A percentile compares a stretch with the other conserved stretches of the same genome.
Conservation (phyloP, 2,113 vertebrate species). For the Heloderma charlesbogerti region DNA sequence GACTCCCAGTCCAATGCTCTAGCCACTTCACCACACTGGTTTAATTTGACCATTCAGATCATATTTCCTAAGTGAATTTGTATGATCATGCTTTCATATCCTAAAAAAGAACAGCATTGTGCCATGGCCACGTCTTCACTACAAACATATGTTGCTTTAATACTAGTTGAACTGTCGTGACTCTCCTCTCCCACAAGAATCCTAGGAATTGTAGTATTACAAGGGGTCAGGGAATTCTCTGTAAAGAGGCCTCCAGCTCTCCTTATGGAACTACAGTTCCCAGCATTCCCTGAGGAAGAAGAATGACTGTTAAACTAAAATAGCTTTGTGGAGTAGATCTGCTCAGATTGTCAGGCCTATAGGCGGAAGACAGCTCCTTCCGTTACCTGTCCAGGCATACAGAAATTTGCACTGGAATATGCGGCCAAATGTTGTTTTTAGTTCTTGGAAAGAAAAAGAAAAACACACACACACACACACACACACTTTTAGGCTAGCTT, state of each 20-base stretch:
- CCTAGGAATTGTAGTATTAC: neutral
- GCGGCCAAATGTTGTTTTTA: slow-evolving; percentile 26
- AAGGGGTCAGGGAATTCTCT: neutral
- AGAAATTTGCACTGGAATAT: slow-evolving; percentile 43
- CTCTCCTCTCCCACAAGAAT: neutral
- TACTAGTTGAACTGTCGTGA: too few species aligned
- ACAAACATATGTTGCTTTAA: too few species aligned
- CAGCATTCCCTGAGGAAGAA: neutral
- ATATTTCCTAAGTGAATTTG: too few species aligned
- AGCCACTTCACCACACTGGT: too few species aligned
- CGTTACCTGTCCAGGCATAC: slow-evolving; percentile 34
- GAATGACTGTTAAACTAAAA: neutral
- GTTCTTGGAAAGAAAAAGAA: neutral
- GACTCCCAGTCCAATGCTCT: too few species aligned
- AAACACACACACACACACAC: too few species aligned
- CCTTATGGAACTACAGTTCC: neutral
- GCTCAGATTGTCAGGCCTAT: neutral
- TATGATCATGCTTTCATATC: too few species aligned
- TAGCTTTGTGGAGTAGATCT: neutral
- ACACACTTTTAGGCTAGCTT: slow-evolving; percentile 46
- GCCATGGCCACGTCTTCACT: too few species aligned
- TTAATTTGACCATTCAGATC: too few species aligned
- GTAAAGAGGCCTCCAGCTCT: neutral
- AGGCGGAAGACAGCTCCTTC: neutral
- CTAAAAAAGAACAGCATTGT: too few species aligned